Conservation (phyloP, 1,140 invertebrate genomes). For the Pomacea maculata region DNA sequence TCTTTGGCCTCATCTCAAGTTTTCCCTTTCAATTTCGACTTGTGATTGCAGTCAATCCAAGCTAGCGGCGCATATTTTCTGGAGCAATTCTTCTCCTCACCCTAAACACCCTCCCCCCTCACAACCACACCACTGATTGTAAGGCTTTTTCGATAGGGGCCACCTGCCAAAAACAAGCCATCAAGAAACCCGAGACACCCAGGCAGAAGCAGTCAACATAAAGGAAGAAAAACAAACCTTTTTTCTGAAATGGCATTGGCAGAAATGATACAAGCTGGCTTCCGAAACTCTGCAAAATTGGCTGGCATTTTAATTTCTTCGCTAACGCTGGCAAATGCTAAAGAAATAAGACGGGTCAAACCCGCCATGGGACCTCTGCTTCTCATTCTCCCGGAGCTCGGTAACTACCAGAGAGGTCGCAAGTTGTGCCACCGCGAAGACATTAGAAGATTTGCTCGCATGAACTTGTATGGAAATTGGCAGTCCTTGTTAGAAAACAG, state of each 20-base stretch:
- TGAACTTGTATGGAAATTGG: constrained; percentile 28
- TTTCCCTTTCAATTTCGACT: constrained; percentile 26
- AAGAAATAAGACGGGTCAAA: constrained; percentile 13
- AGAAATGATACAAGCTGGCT: constrained; percentile 25
- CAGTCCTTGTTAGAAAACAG: neutral
- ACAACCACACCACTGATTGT: neutral
- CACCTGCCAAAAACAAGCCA: constrained; percentile 8
- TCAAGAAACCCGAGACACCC: neutral
- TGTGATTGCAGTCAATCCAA: constrained; percentile 28
- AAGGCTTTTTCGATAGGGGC: constrained; percentile 9
- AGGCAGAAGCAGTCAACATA: neutral
- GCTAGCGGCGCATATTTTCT: constrained; percentile 18
- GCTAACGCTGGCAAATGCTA: constrained; percentile 20
- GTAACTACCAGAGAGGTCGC: constrained; percentile 11
- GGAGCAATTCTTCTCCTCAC: neutral
- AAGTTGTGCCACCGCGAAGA: neutral
- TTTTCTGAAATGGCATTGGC: neutral
- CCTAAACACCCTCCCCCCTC: no score
- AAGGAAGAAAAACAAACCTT: neutral
- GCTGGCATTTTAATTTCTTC: constrained; percentile 27
- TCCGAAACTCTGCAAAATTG: constrained; percentile 23
- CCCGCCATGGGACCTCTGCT: neutral
- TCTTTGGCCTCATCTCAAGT: constrained; percentile 22
- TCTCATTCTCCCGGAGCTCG: neutral
- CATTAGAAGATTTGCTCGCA: constrained; percentile 29